Evolutionary conservation across 2,797 vertebrate species (phyloP).

Genomic region (Sebastes variabilis): DNA sequence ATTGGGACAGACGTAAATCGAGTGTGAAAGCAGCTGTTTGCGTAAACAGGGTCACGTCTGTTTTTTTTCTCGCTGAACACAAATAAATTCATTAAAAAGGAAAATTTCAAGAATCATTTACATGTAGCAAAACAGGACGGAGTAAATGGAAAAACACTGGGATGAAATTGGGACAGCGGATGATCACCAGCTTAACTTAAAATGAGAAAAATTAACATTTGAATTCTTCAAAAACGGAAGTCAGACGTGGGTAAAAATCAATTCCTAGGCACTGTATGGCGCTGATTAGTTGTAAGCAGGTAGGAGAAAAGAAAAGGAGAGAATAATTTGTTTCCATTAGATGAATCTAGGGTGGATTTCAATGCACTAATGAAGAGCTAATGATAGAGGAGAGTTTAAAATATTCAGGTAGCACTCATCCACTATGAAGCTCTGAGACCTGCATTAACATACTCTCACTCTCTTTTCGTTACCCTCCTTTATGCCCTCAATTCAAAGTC

Average conservation of each 20-base stretch:
- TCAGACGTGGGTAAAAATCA: conserved; percentile 33
- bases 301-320: conserved; percentile 16
- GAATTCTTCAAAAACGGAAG: conserved; percentile 33
- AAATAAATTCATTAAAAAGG: conserved; percentile 41
- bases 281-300: conserved; percentile 37
- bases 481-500: conserved; percentile 54
- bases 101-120: conserved; percentile 44
- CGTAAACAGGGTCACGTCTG: conserved; percentile 64
- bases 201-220: conserved; percentile 29
- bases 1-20: conserved; percentile 62
- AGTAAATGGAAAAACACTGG: conserved; percentile 32
- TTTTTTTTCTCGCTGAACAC: conserved; percentile 60
- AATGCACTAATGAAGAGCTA: conserved; percentile 63
- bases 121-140: conserved; percentile 31
- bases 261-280: conserved; percentile 8
- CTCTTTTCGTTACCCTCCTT: conserved; percentile 28
- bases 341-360: conserved; percentile 43
- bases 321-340: conserved; percentile 58
- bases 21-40: conserved; percentile 64
- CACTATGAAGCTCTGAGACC: conserved; percentile 44
- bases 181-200: conserved; percentile 6
- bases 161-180: conserved; percentile 20
- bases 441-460: conserved; percentile 57
- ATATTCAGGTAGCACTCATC: conserved; percentile 68
- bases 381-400: conserved; percentile 62